Percentiles rank a stretch among this genome's conserved stretches.
Evolutionary conservation across 2,113 vertebrate species (phyloP).

Genomic region (Salminus brasiliensis): DNA sequence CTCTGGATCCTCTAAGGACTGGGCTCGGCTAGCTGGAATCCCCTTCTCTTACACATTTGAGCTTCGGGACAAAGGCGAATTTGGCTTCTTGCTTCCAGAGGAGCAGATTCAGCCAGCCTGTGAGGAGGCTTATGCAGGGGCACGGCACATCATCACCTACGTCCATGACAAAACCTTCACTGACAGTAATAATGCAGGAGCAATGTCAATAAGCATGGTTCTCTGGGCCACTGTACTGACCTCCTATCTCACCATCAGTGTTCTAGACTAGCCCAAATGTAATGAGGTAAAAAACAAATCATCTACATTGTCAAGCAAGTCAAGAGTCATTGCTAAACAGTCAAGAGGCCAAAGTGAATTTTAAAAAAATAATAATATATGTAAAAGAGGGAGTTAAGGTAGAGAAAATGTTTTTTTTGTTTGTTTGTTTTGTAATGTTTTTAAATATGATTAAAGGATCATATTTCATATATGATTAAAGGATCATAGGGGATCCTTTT

Average conservation of each 20-base stretch:
- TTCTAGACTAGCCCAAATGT: not conserved
- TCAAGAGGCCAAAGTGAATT: too few relatives aligned
- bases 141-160: constrained; percentile 70
- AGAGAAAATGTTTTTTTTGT: too few relatives aligned
- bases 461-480: too few relatives aligned
- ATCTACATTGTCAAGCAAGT: too few relatives aligned
- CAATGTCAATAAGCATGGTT: constrained; percentile 9
- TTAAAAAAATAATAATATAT: too few relatives aligned
- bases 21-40: constrained; percentile 73
- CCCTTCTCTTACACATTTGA: constrained; percentile 78
- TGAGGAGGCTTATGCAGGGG: constrained; percentile 75
- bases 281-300: not conserved
- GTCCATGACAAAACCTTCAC: constrained; percentile 66
- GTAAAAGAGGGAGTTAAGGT: too few relatives aligned
- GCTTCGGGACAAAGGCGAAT: constrained; percentile 71
- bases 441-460: too few relatives aligned
- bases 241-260: constrained; percentile 19
- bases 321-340: too few relatives aligned
- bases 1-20: constrained; percentile 77
- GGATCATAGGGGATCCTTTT: too few relatives aligned
- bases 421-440: too few relatives aligned
- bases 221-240: not conserved
- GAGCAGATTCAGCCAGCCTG: constrained; percentile 78
- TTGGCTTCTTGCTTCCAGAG: constrained; percentile 69
- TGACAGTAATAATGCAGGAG: not conserved